A percentile compares a stretch with the other conserved stretches of the same genome.
phyloP scores from a whole-genome alignment of 2,113 vertebrate genomes.

The Tricholaema leucomelas region DNA sequence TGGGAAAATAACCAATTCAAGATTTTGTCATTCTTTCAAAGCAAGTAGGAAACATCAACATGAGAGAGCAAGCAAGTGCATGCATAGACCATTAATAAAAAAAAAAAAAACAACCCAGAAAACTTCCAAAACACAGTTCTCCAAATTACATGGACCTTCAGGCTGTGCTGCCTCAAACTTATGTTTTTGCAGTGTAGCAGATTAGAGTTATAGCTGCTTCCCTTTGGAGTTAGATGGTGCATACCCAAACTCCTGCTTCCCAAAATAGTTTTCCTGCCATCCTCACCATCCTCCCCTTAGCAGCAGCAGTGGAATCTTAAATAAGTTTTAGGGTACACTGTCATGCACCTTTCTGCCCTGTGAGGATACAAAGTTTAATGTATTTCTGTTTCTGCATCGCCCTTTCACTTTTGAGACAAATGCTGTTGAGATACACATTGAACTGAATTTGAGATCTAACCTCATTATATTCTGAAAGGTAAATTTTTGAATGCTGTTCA shows the following conservation, averaged over 20 bases:
- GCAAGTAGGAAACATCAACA: slow-evolving; percentile 13
- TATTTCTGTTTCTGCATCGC: neutral
- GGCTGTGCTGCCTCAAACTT: neutral
- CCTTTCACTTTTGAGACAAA: neutral
- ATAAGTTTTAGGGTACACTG: neutral
- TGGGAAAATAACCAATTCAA: slow-evolving; percentile 4
- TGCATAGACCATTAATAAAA: neutral
- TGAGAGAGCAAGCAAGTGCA: neutral
- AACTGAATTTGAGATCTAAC: neutral
- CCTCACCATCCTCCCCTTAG: neutral
- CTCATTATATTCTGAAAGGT: neutral
- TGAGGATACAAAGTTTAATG: neutral
- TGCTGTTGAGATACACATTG: neutral
- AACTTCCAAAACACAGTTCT: neutral
- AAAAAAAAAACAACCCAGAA: no score
- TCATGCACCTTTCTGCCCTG: neutral
- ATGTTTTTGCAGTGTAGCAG: neutral
- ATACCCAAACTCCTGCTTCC: neutral
- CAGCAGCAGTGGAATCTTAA: neutral
- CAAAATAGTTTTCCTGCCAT: neutral
- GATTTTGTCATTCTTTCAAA: slow-evolving; percentile 14
- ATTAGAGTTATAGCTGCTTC: neutral
- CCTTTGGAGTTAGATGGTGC: neutral
- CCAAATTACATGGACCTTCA: neutral
- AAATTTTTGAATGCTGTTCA: neutral